Evolutionary conservation across 2,797 vertebrate species (phyloP).

Genomic region (Ctenosaura bakeri): DNA sequence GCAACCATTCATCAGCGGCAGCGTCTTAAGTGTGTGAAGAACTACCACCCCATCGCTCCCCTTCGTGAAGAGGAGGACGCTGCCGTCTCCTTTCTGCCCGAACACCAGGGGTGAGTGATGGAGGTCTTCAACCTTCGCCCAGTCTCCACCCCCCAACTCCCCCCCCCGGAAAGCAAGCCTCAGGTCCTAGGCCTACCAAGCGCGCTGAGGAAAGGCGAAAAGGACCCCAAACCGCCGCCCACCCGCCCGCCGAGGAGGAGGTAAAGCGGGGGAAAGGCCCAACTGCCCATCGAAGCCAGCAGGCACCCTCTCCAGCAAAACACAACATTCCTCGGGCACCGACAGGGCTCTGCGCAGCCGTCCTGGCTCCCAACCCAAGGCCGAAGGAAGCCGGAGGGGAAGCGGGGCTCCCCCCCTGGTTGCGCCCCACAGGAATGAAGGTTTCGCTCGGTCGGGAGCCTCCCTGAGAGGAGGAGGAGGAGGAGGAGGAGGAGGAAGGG

Average conservation of each 20-base stretch:
- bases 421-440: not conserved
- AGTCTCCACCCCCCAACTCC: not conserved
- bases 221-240: not conserved
- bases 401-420: not conserved
- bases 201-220: slow-evolving; percentile 10
- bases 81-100: not conserved
- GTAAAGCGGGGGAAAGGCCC: not conserved
- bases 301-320: slow-evolving; percentile 7
- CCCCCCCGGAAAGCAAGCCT: not conserved
- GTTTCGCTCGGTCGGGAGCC: not conserved
- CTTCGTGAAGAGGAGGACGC: not conserved
- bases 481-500: not conserved
- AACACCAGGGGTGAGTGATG: too few relatives aligned
- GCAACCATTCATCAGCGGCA: not conserved
- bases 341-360: not conserved
- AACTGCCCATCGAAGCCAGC: not conserved
- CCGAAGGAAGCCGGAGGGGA: not conserved
- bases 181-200: not conserved
- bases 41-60: too few relatives aligned
- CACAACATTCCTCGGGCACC: not conserved
- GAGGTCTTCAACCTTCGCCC: slow-evolving; percentile 6
- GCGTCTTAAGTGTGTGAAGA: not conserved
- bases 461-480: not conserved
- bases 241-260: too few relatives aligned
- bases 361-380: not conserved